Evolutionary conservation across 2,797 vertebrate genomes (phyloP).

Genomic region (Chaetophractus vellerosus): DNA sequence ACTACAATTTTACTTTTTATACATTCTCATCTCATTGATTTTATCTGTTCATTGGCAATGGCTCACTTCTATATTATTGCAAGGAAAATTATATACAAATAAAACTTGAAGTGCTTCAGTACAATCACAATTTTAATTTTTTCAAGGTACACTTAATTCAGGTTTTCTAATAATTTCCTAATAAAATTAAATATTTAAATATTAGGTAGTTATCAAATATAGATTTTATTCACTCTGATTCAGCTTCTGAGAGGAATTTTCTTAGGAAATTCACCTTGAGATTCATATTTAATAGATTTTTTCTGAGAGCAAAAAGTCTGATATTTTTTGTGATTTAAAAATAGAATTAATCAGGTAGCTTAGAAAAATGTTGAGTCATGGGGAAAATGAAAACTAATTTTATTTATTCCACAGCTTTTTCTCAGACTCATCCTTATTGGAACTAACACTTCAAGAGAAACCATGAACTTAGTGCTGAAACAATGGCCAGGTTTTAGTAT

Average conservation of each 20-base stretch:
- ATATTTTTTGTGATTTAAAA: not conserved
- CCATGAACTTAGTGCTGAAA: not conserved
- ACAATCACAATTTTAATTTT: not conserved
- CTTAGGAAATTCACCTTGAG: not conserved
- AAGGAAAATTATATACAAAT: not conserved
- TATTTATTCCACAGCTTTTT: not conserved
- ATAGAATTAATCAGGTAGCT: not conserved
- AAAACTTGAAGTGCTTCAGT: not conserved
- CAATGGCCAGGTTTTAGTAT: not conserved
- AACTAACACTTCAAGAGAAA: not conserved
- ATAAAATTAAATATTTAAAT: slow-evolving; percentile 11
- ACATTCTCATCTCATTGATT: not conserved
- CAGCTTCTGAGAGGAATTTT: slow-evolving; percentile 16
- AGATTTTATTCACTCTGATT: not conserved
- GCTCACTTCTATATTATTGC: not conserved
- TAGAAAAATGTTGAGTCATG: not conserved
- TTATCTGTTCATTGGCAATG: not conserved
- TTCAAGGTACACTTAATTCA: not conserved
- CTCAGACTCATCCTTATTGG: not conserved
- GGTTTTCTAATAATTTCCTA: not conserved
- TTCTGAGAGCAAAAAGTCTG: not conserved
- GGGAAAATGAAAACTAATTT: not conserved
- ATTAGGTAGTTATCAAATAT: not conserved
- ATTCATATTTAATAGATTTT: not conserved
- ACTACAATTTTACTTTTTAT: not conserved